Evolutionary conservation across 2,888 invertebrate genomes (phyloP), one percentile per base, ranked within the genome.

Genomic region (Hydraecia micacea): DNA sequence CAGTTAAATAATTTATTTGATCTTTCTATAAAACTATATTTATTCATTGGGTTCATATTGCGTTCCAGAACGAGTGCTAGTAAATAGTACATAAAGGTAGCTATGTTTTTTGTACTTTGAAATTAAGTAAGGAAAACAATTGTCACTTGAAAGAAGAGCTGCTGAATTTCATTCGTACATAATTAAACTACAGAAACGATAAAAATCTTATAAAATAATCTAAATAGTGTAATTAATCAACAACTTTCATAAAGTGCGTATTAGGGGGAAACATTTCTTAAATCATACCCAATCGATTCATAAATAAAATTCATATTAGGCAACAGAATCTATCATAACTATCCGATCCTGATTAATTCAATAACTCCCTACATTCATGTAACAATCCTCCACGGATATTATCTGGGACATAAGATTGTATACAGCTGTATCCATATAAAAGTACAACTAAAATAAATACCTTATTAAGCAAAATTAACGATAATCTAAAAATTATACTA

Each of bases 371-470:
- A 81, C 71, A 81, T 85, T 86, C 81, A 86, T 86, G 84, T 83
- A 88, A 89, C 90, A 90, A 89, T 85, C 87, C 87, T 90, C 84
- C 88, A 85, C 90, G 88, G 89, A 88, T 86, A 89, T 88, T 89
- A 84, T 80, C 89, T 89, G 90, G 91, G 91, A 90, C 90, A 91
- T 90, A 90, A 89, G 90, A 88, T 92, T 97, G 96, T 96, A 97
- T 97, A 97, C 96, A 95, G 94, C 92, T 94, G 96, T 97, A 97
- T 97, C 96, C 96, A 94, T 94, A 94, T 93, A 93, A 94, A 93
- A 94, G 93, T 96, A 95, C 91, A 95, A 95, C 96, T 96, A 96
- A 96, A 97, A 97, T 97, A 97, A 97, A 97, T 97, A 97, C 94
- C 96, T 97, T 96, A 96, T 91, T 91, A 94, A 95, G 94, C 95